A percentile compares a stretch with the other conserved stretches of the same genome.
phyloP scores from a whole-genome alignment of 2,113 vertebrate genomes.

The Clinocottus analis region DNA sequence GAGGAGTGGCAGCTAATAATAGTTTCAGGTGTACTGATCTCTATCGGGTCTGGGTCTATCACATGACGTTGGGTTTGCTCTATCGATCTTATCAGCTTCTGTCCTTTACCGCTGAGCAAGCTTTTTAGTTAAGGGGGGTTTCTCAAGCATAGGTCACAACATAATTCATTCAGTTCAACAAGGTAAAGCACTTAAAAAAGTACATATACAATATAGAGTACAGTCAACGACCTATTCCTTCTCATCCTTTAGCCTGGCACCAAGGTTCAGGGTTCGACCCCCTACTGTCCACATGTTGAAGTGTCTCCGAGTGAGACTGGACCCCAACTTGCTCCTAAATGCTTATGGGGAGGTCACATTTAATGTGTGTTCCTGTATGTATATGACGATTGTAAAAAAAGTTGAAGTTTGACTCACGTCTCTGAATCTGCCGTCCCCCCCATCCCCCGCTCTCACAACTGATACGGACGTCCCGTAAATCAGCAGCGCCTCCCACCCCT shows the following conservation, averaged over 20 bases:
- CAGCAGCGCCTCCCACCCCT: conserved; percentile 22
- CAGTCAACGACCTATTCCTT: background rate
- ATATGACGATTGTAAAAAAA: too few species aligned
- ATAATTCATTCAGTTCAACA: background rate
- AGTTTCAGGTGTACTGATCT: background rate
- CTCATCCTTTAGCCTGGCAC: background rate
- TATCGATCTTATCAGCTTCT: background rate
- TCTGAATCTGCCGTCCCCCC: conserved; percentile 15
- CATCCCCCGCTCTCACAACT: background rate
- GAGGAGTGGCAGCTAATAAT: background rate
- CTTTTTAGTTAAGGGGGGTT: background rate
- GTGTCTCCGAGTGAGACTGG: too few species aligned
- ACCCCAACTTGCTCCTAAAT: too few species aligned
- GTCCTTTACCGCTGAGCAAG: background rate
- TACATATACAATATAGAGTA: too few species aligned
- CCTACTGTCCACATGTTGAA: too few species aligned
- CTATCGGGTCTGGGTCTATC: background rate
- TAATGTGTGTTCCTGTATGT: too few species aligned
- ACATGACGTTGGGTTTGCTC: background rate
- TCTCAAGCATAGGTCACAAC: background rate
- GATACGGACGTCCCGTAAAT: conserved; percentile 31
- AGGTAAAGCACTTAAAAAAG: background rate
- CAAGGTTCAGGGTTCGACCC: too few species aligned
- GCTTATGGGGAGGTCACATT: too few species aligned
- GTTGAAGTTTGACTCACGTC: background rate